A percentile compares a stretch with the other conserved stretches of the same genome.
These are phyloP conservation scores for Nephila pilipes DNA, from an alignment of 1,140 invertebrate genomes.

Conservation along the genomic window DNA sequence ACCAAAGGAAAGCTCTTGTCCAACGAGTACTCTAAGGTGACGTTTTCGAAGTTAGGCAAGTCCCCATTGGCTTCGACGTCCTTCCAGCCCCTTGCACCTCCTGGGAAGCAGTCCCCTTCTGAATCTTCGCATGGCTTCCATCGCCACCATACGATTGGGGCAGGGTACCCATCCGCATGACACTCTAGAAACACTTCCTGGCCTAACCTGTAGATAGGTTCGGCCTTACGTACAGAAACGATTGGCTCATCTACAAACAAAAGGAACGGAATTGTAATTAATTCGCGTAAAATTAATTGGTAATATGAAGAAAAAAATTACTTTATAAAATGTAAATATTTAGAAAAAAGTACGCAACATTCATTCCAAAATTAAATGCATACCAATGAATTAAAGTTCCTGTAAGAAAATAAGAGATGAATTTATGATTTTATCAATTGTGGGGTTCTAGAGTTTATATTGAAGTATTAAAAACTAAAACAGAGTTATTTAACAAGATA, in stretches of 20 bases:
- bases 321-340: no score
- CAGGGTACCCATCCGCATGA: slow-evolving; percentile 69
- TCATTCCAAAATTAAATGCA: no score
- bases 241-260: slow-evolving; percentile 56
- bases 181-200: slow-evolving; percentile 72
- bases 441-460: no score
- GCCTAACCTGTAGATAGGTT: slow-evolving; percentile 53
- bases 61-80: slow-evolving; percentile 30
- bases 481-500: no score
- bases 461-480: no score
- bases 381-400: no score
- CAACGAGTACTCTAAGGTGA: slow-evolving; percentile 35
- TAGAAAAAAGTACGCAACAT: no score
- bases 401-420: no score
- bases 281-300: no score
- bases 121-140: slow-evolving; percentile 69
- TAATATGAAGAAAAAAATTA: background rate
- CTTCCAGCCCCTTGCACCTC: slow-evolving; percentile 7
- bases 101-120: background rate
- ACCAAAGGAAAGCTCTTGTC: slow-evolving; percentile 7
- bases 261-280: no score
- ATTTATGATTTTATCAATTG: no score
- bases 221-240: slow-evolving; percentile 49
- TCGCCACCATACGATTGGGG: slow-evolving; percentile 71
- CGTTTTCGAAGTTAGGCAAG: slow-evolving; percentile 42